phyloP scores from a whole-genome alignment of 1,140 invertebrate genomes.

The Fopius arisanus region DNA sequence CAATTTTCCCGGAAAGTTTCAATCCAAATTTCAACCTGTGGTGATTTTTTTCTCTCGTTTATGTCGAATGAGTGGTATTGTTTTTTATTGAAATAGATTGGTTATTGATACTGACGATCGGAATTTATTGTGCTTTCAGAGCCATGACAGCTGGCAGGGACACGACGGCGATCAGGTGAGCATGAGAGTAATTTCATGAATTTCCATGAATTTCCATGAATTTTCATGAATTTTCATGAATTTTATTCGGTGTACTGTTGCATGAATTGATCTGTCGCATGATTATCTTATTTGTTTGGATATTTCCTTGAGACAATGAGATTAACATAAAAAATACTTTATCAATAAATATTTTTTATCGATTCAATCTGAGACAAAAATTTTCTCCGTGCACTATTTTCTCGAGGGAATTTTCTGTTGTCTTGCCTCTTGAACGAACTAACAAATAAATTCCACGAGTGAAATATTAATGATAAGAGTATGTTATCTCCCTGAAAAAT shows the following conservation, averaged over 20 bases:
- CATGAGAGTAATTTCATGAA: conserved; percentile 8
- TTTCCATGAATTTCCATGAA: neutral
- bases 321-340: too few species aligned
- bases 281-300: neutral
- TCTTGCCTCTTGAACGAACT: too few species aligned
- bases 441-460: neutral
- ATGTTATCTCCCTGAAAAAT: neutral
- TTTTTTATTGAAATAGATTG: conserved; percentile 11
- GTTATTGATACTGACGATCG: neutral
- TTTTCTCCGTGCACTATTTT: too few species aligned
- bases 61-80: neutral
- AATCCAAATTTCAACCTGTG: neutral
- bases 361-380: too few species aligned
- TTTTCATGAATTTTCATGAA: neutral
- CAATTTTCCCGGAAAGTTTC: neutral
- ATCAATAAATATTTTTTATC: too few species aligned
- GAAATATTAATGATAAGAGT: neutral
- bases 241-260: neutral
- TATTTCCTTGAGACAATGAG: too few species aligned
- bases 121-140: conserved; percentile 60
- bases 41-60: neutral
- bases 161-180: conserved; percentile 70
- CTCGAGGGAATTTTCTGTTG: too few species aligned
- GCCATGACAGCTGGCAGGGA: conserved; percentile 70
- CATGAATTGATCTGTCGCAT: neutral